Evolutionary conservation across 1,140 invertebrate species (phyloP).

Genomic region (Chrysoperla carnea): DNA sequence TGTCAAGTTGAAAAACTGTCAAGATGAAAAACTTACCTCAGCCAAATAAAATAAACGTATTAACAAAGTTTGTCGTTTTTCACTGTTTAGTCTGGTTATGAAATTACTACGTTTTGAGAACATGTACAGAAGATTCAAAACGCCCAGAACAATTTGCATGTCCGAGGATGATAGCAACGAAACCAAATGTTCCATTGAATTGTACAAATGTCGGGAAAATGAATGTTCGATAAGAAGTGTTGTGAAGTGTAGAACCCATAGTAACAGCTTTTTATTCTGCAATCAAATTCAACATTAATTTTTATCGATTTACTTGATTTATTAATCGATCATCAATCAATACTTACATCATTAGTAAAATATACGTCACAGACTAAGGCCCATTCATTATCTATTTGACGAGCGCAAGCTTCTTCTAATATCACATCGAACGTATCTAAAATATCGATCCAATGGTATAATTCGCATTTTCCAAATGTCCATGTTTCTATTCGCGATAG

Average conservation of each 20-base stretch:
- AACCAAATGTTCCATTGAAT: conserved; percentile 78
- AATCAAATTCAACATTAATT: no score
- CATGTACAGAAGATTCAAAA: conserved; percentile 77
- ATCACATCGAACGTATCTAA: conserved; percentile 71
- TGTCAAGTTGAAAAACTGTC: no score
- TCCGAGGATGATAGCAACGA: conserved; percentile 69
- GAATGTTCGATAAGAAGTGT: conserved; percentile 79
- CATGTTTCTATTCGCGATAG: conserved; percentile 63
- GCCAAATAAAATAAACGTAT: conserved; percentile 64
- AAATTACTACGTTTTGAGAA: conserved; percentile 88
- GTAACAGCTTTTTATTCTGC: conserved; percentile 55
- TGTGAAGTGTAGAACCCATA: conserved; percentile 69
- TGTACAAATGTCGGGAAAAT: conserved; percentile 78
- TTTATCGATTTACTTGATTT: no score
- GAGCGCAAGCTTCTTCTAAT: conserved; percentile 53
- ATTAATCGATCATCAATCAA: no score
- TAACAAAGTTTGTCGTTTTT: conserved; percentile 56
- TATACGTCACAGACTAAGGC: conserved; percentile 58
- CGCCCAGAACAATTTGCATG: conserved; percentile 73
- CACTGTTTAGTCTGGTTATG: conserved; percentile 57
- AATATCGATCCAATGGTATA: conserved; percentile 81
- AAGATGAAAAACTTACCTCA: conserved; percentile 37
- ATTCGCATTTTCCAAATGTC: conserved; percentile 82
- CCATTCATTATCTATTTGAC: conserved; percentile 50
- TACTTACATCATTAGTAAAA: conserved; percentile 41